A percentile compares a stretch with the other conserved stretches of the same genome.
Evolutionary conservation across 2,113 vertebrate genomes (phyloP).

Genomic region (Penelope pileata): DNA sequence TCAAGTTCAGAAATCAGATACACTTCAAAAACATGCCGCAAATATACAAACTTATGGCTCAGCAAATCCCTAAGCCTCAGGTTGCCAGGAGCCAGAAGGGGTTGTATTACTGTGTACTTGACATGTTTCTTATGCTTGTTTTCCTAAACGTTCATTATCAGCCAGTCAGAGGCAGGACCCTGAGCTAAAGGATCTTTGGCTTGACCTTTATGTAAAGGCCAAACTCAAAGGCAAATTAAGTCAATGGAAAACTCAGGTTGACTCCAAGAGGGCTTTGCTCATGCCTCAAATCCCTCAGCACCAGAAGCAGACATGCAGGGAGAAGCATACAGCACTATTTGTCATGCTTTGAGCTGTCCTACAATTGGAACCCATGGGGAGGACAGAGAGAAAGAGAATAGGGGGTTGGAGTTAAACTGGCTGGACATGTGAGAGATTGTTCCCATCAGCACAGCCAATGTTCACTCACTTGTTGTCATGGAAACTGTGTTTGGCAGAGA

Average conservation of each 20-base stretch:
- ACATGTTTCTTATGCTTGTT: not conserved
- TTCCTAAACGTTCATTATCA: not conserved
- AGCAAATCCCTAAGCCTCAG: not conserved
- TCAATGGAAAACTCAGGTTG: not conserved
- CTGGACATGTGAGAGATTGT: not conserved
- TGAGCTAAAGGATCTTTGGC: not conserved
- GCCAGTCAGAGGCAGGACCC: not conserved
- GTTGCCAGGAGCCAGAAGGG: not conserved
- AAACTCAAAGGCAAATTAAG: slow-evolving; percentile 33
- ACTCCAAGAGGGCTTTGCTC: slow-evolving; percentile 2
- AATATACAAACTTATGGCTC: not conserved
- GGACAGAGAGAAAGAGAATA: not conserved
- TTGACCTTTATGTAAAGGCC: slow-evolving; percentile 37
- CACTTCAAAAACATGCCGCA: not conserved
- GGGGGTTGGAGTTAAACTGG: not conserved
- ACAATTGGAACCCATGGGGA: not conserved
- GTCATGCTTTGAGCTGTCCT: not conserved
- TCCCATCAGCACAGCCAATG: not conserved
- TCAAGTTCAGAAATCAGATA: not conserved
- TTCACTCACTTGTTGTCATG: slow-evolving; percentile 90
- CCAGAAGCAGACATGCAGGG: not conserved
- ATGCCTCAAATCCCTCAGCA: not conserved
- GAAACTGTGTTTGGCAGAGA: slow-evolving; percentile 85
- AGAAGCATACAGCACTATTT: not conserved
- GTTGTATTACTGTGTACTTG: not conserved